Evolutionary conservation across 2,888 invertebrate species (phyloP).

Genomic region (Epinotia brunnichana): DNA sequence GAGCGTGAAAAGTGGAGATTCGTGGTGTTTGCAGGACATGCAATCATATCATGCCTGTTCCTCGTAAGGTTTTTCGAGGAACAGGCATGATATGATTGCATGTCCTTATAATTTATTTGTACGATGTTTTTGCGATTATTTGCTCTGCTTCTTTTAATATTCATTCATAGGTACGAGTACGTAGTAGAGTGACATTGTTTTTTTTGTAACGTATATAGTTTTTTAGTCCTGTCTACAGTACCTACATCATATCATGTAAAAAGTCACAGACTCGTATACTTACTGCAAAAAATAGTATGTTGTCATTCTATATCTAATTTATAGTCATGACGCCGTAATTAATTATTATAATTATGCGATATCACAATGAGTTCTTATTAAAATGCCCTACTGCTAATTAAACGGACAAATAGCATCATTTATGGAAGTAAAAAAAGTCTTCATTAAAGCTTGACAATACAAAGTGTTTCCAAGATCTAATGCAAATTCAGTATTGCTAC

Average conservation of each 20-base stretch:
- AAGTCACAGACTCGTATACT: background rate
- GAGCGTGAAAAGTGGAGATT: background rate
- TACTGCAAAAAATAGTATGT: constrained; percentile 3
- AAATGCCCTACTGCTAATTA: background rate
- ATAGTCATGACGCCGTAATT: constrained; percentile 9
- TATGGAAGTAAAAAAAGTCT: constrained; percentile 5
- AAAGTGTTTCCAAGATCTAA: constrained; percentile 23
- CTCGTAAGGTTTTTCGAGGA: too few relatives aligned
- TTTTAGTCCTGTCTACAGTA: too few relatives aligned
- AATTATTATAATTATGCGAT: constrained; percentile 14
- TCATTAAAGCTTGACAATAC: constrained; percentile 18
- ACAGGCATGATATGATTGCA: background rate
- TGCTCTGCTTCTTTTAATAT: background rate
- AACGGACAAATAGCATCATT: background rate
- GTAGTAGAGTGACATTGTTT: background rate
- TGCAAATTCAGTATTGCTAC: constrained; percentile 23
- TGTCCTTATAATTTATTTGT: background rate
- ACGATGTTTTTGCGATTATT: background rate
- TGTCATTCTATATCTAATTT: constrained; percentile 12
- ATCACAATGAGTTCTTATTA: constrained; percentile 11
- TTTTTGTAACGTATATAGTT: too few relatives aligned
- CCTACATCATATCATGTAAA: background rate
- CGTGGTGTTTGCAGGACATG: background rate
- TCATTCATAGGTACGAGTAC: background rate
- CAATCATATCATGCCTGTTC: background rate